phyloP scores from a whole-genome alignment of 2,888 invertebrate species.

The Teinopalpus imperialis region DNA sequence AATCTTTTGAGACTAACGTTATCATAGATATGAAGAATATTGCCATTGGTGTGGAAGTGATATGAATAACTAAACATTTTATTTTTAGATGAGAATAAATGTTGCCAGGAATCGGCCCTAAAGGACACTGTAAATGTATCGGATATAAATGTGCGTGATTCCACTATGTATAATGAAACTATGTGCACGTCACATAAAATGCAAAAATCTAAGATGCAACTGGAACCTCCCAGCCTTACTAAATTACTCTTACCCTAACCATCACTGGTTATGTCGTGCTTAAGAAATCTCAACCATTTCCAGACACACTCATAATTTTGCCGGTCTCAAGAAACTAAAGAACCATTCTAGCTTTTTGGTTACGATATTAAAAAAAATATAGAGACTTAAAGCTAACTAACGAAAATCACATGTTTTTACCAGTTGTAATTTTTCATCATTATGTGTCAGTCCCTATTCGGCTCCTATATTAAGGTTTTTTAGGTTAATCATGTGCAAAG shows the following conservation, averaged over 20 bases:
- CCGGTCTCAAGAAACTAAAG: constrained; percentile 20
- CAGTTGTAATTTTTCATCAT: too few relatives aligned
- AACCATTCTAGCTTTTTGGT: constrained; percentile 25
- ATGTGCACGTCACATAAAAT: constrained; percentile 32
- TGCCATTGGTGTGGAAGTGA: constrained; percentile 35
- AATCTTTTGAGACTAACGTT: constrained; percentile 35
- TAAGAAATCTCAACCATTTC: constrained; percentile 33
- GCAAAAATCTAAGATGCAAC: constrained; percentile 56
- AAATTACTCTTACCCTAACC: constrained; percentile 31
- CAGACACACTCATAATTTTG: constrained; percentile 39
- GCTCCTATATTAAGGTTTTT: too few relatives aligned
- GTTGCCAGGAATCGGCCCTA: constrained; percentile 38
- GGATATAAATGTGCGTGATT: constrained; percentile 39
- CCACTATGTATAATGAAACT: constrained; percentile 39
- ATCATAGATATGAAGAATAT: constrained; percentile 35
- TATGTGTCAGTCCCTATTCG: too few relatives aligned
- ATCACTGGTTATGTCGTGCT: constrained; percentile 35
- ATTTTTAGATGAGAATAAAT: too few relatives aligned
- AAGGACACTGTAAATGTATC: constrained; percentile 64
- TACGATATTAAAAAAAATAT: too few relatives aligned
- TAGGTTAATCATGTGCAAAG: too few relatives aligned
- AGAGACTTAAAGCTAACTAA: too few relatives aligned
- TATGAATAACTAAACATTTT: constrained; percentile 30
- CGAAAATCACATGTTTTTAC: too few relatives aligned
- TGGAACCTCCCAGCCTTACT: constrained; percentile 32